Evolutionary conservation across 2,888 invertebrate genomes (phyloP), one percentile per base, ranked within the genome.

Genomic region (Hypomecis punctinalis): DNA sequence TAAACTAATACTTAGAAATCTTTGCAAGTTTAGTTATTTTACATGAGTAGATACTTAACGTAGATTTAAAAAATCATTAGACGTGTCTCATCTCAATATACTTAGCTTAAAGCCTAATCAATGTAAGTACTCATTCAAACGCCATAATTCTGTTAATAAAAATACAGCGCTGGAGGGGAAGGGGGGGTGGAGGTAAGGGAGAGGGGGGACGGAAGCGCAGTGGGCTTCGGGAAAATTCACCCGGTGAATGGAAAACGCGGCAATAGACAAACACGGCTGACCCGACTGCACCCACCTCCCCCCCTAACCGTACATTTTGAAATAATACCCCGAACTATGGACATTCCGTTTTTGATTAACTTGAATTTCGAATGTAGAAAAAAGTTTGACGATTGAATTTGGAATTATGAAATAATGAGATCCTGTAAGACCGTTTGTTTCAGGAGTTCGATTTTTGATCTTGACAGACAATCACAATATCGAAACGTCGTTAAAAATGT

Each of bases 161-260:
- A 91, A 91, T 86, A 90, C 86, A 86, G 85, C 81, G 84, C 83
- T 82, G 78, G 78, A 74, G 48, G 55, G 59, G 47, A 43, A 76
- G 10, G 75, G 79, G 81, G 83, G 82, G 77, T 66, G 77, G 76
- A 79, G 80, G 76, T 23, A 23, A 79, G 81, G 83, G 81, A 77
- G 68, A 76, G 79, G 81, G 83, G 81, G 77, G 68, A 76, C 78
- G 84, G 85, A 85, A 86, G 86, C 84, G 89, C 87, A 85, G 84
- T 87, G 88, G 89, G 89, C 90, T 87, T 91, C 89, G 91, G 91
- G 92, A 89, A 91, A 91, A 91, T 90, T 91, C 91, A 89, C 89
- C 91, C 90, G 83, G 85, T 91, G 91, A 91, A 91, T 90, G 90
- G 86, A 91, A 91, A 91, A 84, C 91, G 90, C 89, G 86, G 89